A percentile compares a stretch with the other conserved stretches of the same genome.
phyloP scores from a whole-genome alignment of 2,888 invertebrate species.

The Lottia gigantea region DNA sequence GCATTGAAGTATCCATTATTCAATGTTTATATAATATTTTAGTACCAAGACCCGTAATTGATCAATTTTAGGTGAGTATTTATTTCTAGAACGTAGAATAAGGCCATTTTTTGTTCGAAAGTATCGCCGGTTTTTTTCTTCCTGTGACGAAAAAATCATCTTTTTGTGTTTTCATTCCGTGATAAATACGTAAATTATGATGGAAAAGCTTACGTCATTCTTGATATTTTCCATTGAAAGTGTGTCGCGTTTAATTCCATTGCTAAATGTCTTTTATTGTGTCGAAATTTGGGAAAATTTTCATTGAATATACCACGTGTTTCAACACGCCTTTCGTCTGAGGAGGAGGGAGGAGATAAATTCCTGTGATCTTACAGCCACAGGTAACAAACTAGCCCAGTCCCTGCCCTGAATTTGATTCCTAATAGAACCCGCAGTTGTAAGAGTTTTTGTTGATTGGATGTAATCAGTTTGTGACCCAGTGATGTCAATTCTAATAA shows the following conservation, averaged over 20 bases:
- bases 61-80: conserved; percentile 26
- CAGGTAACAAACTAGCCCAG: too few relatives aligned
- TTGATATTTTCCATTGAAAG: not conserved
- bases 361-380: too few relatives aligned
- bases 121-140: not conserved
- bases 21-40: conserved; percentile 32
- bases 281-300: too few relatives aligned
- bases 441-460: too few relatives aligned
- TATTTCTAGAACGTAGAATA: not conserved
- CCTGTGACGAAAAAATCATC: not conserved
- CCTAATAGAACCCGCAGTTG: too few relatives aligned
- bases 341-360: too few relatives aligned
- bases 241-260: too few relatives aligned
- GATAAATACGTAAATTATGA: conserved; percentile 3
- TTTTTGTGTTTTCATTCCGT: conserved; percentile 1
- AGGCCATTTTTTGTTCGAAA: not conserved
- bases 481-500: too few relatives aligned
- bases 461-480: too few relatives aligned
- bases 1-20: conserved; percentile 17
- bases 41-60: conserved; percentile 21
- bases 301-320: not conserved
- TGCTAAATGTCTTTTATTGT: too few relatives aligned
- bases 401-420: too few relatives aligned
- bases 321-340: not conserved
- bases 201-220: not conserved